Evolutionary conservation across 2,888 invertebrate species (phyloP).

Genomic region (Furcula furcula): DNA sequence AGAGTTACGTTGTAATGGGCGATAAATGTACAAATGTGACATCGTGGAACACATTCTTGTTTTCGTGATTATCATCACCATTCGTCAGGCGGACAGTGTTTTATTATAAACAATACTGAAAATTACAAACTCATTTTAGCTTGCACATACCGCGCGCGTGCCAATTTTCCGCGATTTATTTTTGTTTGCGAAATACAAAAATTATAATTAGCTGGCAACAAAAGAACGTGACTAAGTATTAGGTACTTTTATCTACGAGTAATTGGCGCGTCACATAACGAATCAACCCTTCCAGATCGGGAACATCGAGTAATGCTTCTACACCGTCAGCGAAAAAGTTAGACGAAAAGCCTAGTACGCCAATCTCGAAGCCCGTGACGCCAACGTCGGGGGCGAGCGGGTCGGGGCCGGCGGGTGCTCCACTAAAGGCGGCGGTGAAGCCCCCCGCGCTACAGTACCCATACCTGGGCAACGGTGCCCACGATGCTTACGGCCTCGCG

Average conservation of each 20-base stretch:
- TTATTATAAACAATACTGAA: slow-evolving; percentile 10
- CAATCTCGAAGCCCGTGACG: slow-evolving; percentile 94
- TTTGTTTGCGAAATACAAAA: too few relatives aligned
- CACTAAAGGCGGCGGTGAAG: slow-evolving; percentile 79
- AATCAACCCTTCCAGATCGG: slow-evolving; percentile 79
- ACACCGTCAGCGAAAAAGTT: slow-evolving; percentile 93
- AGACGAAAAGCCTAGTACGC: slow-evolving; percentile 94
- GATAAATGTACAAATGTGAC: background rate
- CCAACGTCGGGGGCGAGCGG: slow-evolving; percentile 87
- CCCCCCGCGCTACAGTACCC: slow-evolving; percentile 85
- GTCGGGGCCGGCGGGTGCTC: slow-evolving; percentile 81
- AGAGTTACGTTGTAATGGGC: background rate
- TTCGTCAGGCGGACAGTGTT: background rate
- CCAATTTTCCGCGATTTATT: too few relatives aligned
- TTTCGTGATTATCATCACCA: slow-evolving; percentile 6
- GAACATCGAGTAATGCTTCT: slow-evolving; percentile 94
- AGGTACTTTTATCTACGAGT: too few relatives aligned
- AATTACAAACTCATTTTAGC: background rate
- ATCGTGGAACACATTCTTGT: slow-evolving; percentile 12
- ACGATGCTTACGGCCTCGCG: slow-evolving; percentile 74
- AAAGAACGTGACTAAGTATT: too few relatives aligned
- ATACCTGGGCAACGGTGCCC: slow-evolving; percentile 78
- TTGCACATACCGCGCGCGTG: too few relatives aligned
- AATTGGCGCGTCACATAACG: background rate
- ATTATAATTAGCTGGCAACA: too few relatives aligned